Evolutionary conservation across 2,888 invertebrate genomes (phyloP), one percentile per base, ranked within the genome.

Genomic region (Eurois occulta): DNA sequence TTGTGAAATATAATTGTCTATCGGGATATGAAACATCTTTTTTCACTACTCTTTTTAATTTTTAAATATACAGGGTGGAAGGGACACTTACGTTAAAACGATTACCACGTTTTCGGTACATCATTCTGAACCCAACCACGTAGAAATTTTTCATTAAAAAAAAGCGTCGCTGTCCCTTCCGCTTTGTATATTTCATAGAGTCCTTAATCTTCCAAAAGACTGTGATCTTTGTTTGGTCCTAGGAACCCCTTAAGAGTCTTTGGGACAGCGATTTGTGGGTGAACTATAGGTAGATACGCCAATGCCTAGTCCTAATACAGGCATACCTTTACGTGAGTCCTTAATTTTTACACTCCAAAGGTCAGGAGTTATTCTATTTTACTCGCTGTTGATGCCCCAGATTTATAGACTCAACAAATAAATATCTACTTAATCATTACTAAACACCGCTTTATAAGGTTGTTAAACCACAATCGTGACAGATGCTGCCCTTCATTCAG

Each of bases 391-490:
- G n/a, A 69, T 28, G 4, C 4, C n/a, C 16, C 43, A 38, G 32
- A 32, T 21, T 67, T 46, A 4, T 46, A 21, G 10, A 28, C 3
- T 41, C 62, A n/a, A 62, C 24, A 74, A 76, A 65, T 64, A 52
- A 13, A 16, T 41, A 52, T 8, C 24, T 35, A 66, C 41, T 66
- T 48, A 65, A 24, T 64, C 24, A 60, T 32, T 21, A 35, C 13
- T 65, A 24, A 67, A 66, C 16, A 43, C 28, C 1, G 4, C 35
- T 62, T 28, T 21, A 72, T n/a, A 69, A 41, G 0, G 6, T 38
- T 48, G 58, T 35, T 70, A 32, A 46, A 41, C 7, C 3, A 13
- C 16, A 72, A 43, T 87, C 87, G 87, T 84, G 85, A 81, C 70
- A 72, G 38, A 70, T 72, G 60, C 60, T 75, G 78, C 74, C 78